phyloP scores from a whole-genome alignment of 2,888 invertebrate genomes.

The Xestia ashworthii region DNA sequence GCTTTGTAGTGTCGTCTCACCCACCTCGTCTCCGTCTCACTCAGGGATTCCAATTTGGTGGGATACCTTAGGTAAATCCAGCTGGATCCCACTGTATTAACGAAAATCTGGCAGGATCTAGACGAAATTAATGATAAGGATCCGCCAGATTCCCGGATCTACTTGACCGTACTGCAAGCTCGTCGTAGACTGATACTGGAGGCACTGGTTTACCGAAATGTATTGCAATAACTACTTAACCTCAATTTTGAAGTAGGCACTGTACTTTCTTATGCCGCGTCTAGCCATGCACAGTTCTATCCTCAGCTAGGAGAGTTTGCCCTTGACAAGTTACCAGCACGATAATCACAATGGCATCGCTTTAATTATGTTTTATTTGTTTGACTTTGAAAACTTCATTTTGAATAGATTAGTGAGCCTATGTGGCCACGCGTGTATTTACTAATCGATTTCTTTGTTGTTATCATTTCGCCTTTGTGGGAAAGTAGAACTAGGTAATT shows the following conservation, averaged over 20 bases:
- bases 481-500: slow-evolving; percentile 16
- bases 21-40: neutral
- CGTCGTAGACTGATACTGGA: neutral
- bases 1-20: neutral
- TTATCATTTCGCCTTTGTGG: neutral
- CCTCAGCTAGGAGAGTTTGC: slow-evolving; percentile 74
- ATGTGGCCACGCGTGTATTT: slow-evolving; percentile 32
- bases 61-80: neutral
- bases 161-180: neutral
- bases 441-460: slow-evolving; percentile 24
- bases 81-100: neutral
- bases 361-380: slow-evolving; percentile 64
- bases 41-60: neutral
- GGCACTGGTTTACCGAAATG: neutral
- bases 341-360: slow-evolving; percentile 64
- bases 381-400: slow-evolving; percentile 65
- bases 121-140: neutral
- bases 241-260: neutral
- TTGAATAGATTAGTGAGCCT: slow-evolving; percentile 23
- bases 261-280: slow-evolving; percentile 51
- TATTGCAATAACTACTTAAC: neutral
- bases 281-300: slow-evolving; percentile 64
- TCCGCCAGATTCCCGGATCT: neutral
- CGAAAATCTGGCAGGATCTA: neutral
- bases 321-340: slow-evolving; percentile 80